These are phyloP conservation scores for Ageneiosus marmoratus DNA, from an alignment of 2,113 vertebrate species.

Conservation along the genomic window DNA sequence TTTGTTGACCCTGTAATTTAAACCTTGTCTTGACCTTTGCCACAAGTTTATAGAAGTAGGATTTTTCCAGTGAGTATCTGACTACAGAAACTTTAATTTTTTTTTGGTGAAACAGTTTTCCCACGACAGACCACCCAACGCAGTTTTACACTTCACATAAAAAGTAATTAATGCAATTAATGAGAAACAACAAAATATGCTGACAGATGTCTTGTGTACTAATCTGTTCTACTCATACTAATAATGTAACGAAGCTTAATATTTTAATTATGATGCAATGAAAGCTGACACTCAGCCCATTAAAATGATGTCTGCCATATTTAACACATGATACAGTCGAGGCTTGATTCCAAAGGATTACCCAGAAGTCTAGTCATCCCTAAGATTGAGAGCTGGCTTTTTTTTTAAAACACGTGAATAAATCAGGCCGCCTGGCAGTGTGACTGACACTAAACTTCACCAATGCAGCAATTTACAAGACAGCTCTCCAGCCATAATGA, in stretches of 20 bases:
- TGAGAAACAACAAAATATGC: slow-evolving; percentile 27
- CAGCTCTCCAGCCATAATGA: slow-evolving; percentile 82
- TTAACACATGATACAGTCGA: slow-evolving; percentile 31
- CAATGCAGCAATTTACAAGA: slow-evolving; percentile 74
- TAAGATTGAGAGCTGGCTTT: slow-evolving; percentile 28
- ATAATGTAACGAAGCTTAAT: slow-evolving; percentile 47
- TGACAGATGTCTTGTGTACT: slow-evolving; percentile 25
- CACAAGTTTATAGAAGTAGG: background rate
- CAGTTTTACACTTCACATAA: slow-evolving; percentile 18
- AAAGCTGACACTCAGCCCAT: slow-evolving; percentile 42
- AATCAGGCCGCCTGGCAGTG: slow-evolving; percentile 67
- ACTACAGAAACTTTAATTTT: background rate
- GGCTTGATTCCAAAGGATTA: slow-evolving; percentile 52
- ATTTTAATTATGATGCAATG: slow-evolving; percentile 41
- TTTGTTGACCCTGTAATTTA: slow-evolving; percentile 17
- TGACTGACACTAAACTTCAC: slow-evolving; percentile 64
- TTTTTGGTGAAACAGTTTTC: background rate
- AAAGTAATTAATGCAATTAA: slow-evolving; percentile 33
- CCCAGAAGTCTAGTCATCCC: slow-evolving; percentile 48
- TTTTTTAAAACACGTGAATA: slow-evolving; percentile 43
- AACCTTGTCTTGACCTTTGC: background rate
- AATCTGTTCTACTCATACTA: slow-evolving; percentile 44
- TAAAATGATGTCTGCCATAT: slow-evolving; percentile 40
- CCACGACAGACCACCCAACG: background rate
- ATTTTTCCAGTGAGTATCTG: background rate